These are phyloP conservation scores for Ichneumoninae sp. DNA, from an alignment of 2,888 invertebrate genomes.

Conservation along the genomic window DNA sequence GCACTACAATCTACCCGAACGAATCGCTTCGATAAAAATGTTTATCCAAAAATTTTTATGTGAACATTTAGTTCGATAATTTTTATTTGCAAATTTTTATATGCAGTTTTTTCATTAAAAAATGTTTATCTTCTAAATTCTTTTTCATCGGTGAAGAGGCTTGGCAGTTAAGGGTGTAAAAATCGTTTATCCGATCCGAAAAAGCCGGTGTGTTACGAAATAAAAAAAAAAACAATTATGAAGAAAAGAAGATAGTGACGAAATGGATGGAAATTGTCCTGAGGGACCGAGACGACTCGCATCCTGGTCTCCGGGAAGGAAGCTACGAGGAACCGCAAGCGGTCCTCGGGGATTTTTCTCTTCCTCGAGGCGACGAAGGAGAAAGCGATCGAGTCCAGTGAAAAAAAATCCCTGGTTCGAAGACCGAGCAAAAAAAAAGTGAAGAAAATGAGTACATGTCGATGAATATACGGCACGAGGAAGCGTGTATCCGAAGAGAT, in stretches of 20 bases:
- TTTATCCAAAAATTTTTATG: too few relatives aligned
- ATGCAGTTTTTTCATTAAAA: too few relatives aligned
- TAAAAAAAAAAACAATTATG: neutral
- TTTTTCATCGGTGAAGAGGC: too few relatives aligned
- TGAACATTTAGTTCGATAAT: too few relatives aligned
- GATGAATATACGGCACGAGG: conserved; percentile 54
- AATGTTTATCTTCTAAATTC: too few relatives aligned
- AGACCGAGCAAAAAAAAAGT: neutral
- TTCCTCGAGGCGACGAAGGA: conserved; percentile 18
- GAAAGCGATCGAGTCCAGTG: neutral
- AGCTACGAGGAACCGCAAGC: conserved; percentile 11
- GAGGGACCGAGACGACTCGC: neutral
- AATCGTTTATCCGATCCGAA: neutral
- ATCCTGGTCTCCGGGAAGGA: conserved; percentile 39
- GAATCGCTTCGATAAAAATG: too few relatives aligned
- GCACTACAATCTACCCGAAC: too few relatives aligned
- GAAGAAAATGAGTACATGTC: conserved; percentile 30
- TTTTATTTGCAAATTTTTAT: too few relatives aligned
- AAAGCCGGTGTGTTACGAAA: neutral
- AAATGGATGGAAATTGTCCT: neutral
- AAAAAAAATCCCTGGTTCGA: conserved; percentile 1
- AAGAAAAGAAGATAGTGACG: neutral
- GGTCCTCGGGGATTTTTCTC: conserved; percentile 27
- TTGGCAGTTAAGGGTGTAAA: neutral
- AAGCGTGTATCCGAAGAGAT: conserved; percentile 41